Conservation (phyloP, 2,113 vertebrate genomes). For the Indri indri region DNA sequence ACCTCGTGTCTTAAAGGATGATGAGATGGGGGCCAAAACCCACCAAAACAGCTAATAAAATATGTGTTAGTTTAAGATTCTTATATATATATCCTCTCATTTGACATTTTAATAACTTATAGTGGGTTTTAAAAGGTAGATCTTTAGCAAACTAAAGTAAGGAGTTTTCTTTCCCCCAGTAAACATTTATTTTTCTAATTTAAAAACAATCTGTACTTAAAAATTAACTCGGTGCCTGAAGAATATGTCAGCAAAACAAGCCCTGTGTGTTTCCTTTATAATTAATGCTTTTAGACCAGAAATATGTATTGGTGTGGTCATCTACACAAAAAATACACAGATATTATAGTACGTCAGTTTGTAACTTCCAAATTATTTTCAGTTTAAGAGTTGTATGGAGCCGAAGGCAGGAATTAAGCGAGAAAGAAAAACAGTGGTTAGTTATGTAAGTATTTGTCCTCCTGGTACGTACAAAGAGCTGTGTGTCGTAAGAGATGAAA, state of each 20-base stretch:
- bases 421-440: background rate
- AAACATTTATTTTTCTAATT: background rate
- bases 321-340: background rate
- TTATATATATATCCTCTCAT: background rate
- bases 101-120: conserved; percentile 36
- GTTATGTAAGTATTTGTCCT: conserved; percentile 4
- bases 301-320: background rate
- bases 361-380: background rate
- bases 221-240: background rate
- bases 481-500: background rate
- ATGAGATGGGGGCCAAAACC: background rate
- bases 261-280: background rate
- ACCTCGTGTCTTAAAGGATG: conserved; percentile 31
- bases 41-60: conserved; percentile 58
- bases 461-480: background rate
- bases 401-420: background rate
- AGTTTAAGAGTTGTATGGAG: background rate
- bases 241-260: background rate
- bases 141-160: background rate
- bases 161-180: background rate
- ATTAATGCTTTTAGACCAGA: background rate
- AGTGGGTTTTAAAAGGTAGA: background rate
- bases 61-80: background rate
- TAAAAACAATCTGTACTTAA: background rate
- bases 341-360: background rate